Evolutionary conservation across 2,888 invertebrate genomes (phyloP).

Genomic region (Eupithecia insigniata): DNA sequence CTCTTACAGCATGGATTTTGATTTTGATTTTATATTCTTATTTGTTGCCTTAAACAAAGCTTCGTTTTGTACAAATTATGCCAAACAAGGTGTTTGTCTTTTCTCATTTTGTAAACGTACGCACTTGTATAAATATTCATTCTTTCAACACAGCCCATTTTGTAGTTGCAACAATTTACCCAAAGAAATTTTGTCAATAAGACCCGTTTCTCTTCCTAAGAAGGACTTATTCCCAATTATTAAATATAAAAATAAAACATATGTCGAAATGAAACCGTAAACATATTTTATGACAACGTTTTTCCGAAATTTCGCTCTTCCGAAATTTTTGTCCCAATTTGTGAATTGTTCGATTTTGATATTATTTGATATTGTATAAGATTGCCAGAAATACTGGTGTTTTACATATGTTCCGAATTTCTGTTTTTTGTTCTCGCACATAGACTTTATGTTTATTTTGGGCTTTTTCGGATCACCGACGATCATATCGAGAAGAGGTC

Average conservation of each 20-base stretch:
- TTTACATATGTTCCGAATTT: neutral
- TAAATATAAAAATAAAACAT: constrained; percentile 18
- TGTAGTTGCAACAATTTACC: neutral
- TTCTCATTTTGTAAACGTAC: neutral
- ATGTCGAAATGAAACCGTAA: constrained; percentile 64
- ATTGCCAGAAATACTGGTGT: neutral
- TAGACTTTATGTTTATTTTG: neutral
- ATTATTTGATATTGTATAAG: constrained; percentile 43
- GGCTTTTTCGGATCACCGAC: neutral
- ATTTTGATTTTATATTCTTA: no score
- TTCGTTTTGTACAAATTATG: neutral
- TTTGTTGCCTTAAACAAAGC: no score
- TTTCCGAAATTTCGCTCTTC: constrained; percentile 17
- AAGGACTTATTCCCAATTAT: constrained; percentile 17
- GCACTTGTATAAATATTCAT: neutral
- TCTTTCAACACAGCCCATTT: neutral
- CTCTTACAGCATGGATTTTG: no score
- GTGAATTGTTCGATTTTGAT: constrained; percentile 43
- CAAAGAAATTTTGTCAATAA: neutral
- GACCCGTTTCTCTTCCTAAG: constrained; percentile 16
- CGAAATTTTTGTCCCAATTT: constrained; percentile 51
- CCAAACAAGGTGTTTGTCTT: neutral
- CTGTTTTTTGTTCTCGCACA: neutral
- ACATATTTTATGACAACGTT: constrained; percentile 53
- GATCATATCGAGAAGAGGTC: neutral